Conservation (phyloP, 2,888 invertebrate species). For the Spodoptera picta region DNA sequence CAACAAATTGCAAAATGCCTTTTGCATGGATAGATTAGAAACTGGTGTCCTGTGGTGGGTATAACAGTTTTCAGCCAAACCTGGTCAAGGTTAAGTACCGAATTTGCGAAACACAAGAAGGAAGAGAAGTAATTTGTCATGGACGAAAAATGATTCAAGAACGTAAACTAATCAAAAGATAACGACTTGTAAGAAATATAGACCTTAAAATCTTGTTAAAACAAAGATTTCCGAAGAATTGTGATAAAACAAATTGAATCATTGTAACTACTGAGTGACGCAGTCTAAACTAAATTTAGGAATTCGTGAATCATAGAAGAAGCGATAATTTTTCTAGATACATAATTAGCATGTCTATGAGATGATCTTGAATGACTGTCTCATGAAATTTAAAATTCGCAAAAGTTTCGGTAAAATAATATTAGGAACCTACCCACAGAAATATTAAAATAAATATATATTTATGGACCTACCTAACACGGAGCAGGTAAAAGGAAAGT, state of each 20-base stretch:
- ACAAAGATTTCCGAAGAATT: constrained; percentile 15
- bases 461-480: too few species aligned
- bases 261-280: constrained; percentile 2
- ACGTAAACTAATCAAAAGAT: constrained; percentile 7
- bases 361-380: constrained; percentile 1
- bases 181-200: not conserved
- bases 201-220: constrained; percentile 1
- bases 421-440: too few species aligned
- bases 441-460: too few species aligned
- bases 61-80: too few species aligned
- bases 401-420: not conserved
- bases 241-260: constrained; percentile 10
- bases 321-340: constrained; percentile 11
- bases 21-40: too few species aligned
- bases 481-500: too few species aligned
- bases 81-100: too few species aligned
- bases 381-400: not conserved
- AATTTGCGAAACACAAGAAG: too few species aligned
- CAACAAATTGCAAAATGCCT: too few species aligned
- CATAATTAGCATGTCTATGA: constrained; percentile 10
- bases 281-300: constrained; percentile 17
- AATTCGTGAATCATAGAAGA: constrained; percentile 16
- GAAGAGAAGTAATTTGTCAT: too few species aligned
- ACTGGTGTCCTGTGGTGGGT: too few species aligned
- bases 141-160: too few species aligned